Conservation (phyloP, 2,113 vertebrate species). For the Pavo muticus region DNA sequence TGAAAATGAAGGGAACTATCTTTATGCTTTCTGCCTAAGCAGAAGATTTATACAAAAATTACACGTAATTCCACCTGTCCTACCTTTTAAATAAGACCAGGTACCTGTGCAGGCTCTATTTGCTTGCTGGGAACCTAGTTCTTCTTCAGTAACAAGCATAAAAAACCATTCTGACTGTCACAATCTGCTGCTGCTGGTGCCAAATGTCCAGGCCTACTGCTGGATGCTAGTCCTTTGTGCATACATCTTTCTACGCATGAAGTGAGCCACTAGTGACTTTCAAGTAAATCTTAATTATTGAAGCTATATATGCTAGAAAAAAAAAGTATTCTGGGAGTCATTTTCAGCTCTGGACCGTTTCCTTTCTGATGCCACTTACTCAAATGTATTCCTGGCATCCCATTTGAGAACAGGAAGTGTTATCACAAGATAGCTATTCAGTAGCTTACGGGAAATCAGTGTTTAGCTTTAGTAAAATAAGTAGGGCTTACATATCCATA, state of each 20-base stretch:
- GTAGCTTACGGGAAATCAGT: background rate
- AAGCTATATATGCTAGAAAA: background rate
- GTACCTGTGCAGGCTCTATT: background rate
- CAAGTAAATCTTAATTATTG: background rate
- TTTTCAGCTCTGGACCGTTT: background rate
- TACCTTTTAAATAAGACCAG: background rate
- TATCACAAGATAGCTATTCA: background rate
- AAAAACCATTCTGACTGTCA: background rate
- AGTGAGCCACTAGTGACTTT: background rate
- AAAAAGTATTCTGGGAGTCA: background rate
- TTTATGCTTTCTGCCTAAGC: background rate
- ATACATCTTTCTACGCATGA: background rate
- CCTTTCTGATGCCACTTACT: background rate
- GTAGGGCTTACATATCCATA: background rate
- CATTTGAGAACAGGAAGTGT: background rate
- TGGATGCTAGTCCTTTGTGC: background rate
- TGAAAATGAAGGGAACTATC: background rate
- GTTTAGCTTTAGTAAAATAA: background rate
- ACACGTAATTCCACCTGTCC: too few relatives aligned
- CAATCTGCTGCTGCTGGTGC: background rate
- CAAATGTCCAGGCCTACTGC: background rate
- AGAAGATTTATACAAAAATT: background rate
- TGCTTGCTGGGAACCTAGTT: background rate
- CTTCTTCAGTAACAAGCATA: background rate
- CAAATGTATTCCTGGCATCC: background rate